Evolutionary conservation across 2,113 vertebrate species (phyloP), one percentile per base, ranked within the genome.

Genomic region (Syrrhaptes paradoxus): DNA sequence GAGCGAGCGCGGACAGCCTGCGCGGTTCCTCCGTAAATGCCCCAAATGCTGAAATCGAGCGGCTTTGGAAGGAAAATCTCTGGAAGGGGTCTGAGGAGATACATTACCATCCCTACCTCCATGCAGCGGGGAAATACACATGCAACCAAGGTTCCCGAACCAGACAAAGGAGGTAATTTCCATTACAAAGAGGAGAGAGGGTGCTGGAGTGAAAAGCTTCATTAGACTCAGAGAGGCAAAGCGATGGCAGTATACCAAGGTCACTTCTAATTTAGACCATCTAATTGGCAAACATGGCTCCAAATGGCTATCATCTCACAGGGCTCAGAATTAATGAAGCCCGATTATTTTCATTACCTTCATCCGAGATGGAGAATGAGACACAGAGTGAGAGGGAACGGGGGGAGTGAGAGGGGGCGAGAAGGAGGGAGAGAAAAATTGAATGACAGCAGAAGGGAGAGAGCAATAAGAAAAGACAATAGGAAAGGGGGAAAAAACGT

Each of bases 211-310:
- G 98, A 98, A 98, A 98, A 98, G 98, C 98, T 99, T 99, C 98
- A 99, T 99, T 99, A 99, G 98, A 97, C 97, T 96, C 98, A 83
- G 97, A 98, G 97, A 98, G 98, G 98, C 98, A 98, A 97, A 98
- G 98, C 98, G 97, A 98, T 96, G 98, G 98, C 98, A 98, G 98
- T 98, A 98, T 98, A 99, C 99, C 98, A 99, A 99, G 99, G 99
- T 99, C 99, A 99, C 98, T 99, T 99, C 99, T 99, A 99, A 99
- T 99, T 99, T 99, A 99, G 98, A 98, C 98, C 95, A 98, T 98
- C 98, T 99, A 99, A 99, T 99, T 99, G 99, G 99, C 98, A 99
- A 99, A 99, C 98, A 99, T 98, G 98, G 98, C 99, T 99, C 98
- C 99, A 99, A 99, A 99, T 99, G 98, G 98, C 98, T 98, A 98